Conservation (phyloP, 2,888 invertebrate species). For the Allacma fusca region DNA sequence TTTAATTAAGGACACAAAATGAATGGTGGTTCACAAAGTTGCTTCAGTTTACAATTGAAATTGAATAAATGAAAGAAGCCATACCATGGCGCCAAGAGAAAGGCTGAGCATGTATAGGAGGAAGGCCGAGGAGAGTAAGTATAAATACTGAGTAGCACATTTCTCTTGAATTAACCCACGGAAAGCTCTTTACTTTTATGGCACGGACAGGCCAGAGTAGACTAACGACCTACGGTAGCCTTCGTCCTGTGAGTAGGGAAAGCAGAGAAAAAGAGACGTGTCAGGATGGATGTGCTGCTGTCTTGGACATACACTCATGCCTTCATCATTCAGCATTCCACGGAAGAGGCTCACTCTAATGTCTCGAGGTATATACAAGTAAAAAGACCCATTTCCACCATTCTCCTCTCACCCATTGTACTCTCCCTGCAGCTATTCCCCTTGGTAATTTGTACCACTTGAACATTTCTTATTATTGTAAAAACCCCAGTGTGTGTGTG, state of each 20-base stretch:
- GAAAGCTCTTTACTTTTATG: no score
- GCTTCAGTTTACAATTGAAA: conserved; percentile 3
- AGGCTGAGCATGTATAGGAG: background rate
- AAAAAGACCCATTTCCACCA: no score
- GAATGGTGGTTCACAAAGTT: background rate
- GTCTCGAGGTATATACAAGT: no score
- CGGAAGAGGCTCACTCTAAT: no score
- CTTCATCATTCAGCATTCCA: no score
- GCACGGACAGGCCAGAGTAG: background rate
- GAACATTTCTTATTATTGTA: no score
- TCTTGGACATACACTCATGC: background rate
- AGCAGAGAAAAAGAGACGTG: conserved; percentile 21
- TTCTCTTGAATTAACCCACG: no score
- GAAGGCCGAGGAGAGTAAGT: background rate
- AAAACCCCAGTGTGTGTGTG: no score
- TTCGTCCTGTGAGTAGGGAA: background rate
- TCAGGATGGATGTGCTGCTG: conserved; percentile 39
- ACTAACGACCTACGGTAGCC: background rate
- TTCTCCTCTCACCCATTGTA: no score
- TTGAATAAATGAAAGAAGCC: conserved; percentile 27
- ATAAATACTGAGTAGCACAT: no score
- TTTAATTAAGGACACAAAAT: conserved; percentile 31
- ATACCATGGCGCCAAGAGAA: background rate
- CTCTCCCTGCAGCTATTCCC: no score
- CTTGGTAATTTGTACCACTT: no score